Percentiles rank a stretch among this genome's conserved stretches.
Evolutionary conservation across 2,888 invertebrate genomes (phyloP).

Genomic region (Mesorhabditis sp.): DNA sequence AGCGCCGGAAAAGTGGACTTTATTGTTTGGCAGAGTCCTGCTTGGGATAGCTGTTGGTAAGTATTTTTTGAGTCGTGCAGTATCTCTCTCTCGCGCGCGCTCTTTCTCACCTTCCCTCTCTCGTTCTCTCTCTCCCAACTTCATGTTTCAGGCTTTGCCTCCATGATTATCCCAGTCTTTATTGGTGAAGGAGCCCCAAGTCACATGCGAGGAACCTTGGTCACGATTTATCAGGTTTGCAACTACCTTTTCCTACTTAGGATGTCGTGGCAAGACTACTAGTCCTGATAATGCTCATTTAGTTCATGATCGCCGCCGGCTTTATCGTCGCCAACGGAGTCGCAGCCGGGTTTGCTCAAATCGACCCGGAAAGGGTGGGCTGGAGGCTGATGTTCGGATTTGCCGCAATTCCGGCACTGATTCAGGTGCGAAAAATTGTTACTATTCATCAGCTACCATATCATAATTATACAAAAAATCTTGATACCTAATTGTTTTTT

Average conservation of each 20-base stretch:
- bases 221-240: conserved; percentile 59
- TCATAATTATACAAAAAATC: background rate
- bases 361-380: conserved; percentile 59
- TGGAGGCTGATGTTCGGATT: conserved; percentile 66
- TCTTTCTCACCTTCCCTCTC: too few relatives aligned
- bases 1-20: conserved; percentile 36
- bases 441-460: background rate
- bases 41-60: conserved; percentile 51
- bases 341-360: conserved; percentile 63
- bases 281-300: too few relatives aligned
- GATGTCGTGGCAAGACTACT: too few relatives aligned
- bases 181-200: conserved; percentile 65
- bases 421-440: conserved; percentile 16
- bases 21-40: conserved; percentile 45
- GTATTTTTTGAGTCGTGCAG: background rate
- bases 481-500: conserved; percentile 52
- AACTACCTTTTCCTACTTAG: too few relatives aligned
- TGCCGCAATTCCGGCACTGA: conserved; percentile 59
- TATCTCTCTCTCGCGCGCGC: background rate
- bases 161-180: conserved; percentile 65
- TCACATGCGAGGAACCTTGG: conserved; percentile 62
- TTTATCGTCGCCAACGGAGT: conserved; percentile 63
- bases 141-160: conserved; percentile 40
- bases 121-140: too few relatives aligned
- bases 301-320: conserved; percentile 61